These are phyloP conservation scores for Parus major DNA, from an alignment of 2,113 vertebrate genomes.

Conservation along the genomic window DNA sequence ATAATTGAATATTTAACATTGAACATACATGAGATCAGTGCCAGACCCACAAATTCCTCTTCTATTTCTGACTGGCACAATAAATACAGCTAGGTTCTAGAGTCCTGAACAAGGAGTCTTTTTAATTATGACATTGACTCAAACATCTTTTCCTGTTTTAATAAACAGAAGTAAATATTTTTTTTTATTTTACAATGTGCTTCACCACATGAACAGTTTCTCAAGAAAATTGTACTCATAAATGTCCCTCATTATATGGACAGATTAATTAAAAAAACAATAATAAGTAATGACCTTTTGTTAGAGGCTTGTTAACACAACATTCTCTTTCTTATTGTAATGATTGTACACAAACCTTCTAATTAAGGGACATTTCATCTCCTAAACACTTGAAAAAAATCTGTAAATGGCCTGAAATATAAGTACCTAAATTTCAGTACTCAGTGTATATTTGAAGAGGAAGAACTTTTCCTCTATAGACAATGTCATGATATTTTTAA, in stretches of 20 bases:
- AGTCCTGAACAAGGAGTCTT: neutral
- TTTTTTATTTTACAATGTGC: neutral
- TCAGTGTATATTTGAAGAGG: neutral
- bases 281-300: neutral
- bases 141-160: neutral
- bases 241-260: neutral
- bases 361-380: neutral
- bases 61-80: neutral
- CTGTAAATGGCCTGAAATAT: neutral
- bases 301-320: neutral
- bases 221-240: neutral
- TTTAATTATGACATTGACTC: neutral
- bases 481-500: neutral
- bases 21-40: neutral
- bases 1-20: neutral
- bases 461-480: neutral
- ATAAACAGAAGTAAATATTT: neutral
- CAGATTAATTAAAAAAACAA: neutral
- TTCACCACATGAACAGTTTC: neutral
- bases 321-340: neutral
- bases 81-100: neutral
- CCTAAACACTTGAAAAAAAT: neutral
- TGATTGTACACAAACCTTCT: neutral
- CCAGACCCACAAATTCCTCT: neutral
- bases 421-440: neutral